These are phyloP conservation scores for Mormyrus lacerda DNA, from an alignment of 2,113 vertebrate species.

Conservation along the genomic window DNA sequence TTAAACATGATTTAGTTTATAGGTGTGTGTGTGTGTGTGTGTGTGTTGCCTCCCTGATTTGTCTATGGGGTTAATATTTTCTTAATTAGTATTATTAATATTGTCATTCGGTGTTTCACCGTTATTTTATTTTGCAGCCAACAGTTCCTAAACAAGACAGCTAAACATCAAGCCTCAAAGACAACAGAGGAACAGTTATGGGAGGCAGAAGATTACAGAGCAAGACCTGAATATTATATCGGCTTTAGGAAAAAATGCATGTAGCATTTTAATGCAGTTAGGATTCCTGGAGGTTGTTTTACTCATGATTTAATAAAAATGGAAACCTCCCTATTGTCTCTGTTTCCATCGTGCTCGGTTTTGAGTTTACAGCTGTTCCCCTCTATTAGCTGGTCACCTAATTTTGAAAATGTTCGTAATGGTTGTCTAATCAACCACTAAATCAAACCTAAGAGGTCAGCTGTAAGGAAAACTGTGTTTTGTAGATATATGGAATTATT, in stretches of 20 bases:
- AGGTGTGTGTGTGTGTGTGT: background rate
- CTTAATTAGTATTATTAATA: background rate
- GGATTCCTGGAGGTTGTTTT: background rate
- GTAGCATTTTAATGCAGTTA: background rate
- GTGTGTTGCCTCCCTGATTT: background rate
- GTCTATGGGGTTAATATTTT: background rate
- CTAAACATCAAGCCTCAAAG: background rate
- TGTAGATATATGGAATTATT: no score
- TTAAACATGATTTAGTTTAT: background rate
- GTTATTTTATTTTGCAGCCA: background rate
- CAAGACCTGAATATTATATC: background rate
- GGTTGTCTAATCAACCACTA: background rate
- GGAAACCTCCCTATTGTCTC: background rate
- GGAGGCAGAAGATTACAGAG: background rate
- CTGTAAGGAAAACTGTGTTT: background rate
- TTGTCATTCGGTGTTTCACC: background rate
- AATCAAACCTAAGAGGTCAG: background rate
- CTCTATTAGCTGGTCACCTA: background rate
- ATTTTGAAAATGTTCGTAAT: background rate
- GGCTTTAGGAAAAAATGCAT: background rate
- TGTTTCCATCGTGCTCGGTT: background rate
- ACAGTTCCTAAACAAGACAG: background rate
- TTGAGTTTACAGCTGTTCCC: background rate
- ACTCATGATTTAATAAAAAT: conserved; percentile 8
- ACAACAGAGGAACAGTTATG: background rate